A percentile compares a stretch with the other conserved stretches of the same genome.
These are phyloP conservation scores for Tachina lurida DNA, from an alignment of 2,888 invertebrate species.

Conservation along the genomic window DNA sequence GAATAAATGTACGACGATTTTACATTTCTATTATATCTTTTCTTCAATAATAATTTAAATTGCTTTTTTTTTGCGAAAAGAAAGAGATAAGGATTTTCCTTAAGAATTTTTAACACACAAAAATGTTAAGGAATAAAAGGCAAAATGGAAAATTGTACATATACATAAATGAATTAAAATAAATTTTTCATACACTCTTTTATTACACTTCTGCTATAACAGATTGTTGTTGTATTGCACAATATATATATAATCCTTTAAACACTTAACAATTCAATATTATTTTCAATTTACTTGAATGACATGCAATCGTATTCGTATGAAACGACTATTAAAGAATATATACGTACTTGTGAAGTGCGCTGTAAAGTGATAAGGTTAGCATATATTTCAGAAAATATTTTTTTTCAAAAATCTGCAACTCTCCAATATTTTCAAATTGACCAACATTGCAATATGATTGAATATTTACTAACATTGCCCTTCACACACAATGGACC, in stretches of 20 bases:
- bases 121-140: constrained; percentile 17
- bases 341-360: background rate
- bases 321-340: constrained; percentile 13
- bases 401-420: too few relatives aligned
- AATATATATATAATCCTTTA: constrained; percentile 63
- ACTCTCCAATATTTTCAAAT: too few relatives aligned
- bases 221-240: constrained; percentile 49
- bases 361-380: background rate
- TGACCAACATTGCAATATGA: background rate
- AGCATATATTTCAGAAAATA: too few relatives aligned
- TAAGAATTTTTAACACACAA: constrained; percentile 52
- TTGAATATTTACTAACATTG: background rate
- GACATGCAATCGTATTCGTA: constrained; percentile 60
- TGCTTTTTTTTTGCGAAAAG: constrained; percentile 32
- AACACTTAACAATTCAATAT: constrained; percentile 70
- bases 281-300: constrained; percentile 71
- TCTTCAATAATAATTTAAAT: constrained; percentile 46
- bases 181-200: constrained; percentile 43
- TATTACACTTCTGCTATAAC: constrained; percentile 35
- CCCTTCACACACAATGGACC: too few relatives aligned
- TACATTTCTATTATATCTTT: constrained; percentile 33
- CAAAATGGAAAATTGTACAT: constrained; percentile 41
- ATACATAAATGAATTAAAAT: constrained; percentile 62
- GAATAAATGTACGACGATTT: background rate
- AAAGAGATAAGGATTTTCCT: constrained; percentile 41